These are phyloP conservation scores for Heliothis subflexa DNA, from an alignment of 1,140 invertebrate genomes.

Conservation along the genomic window DNA sequence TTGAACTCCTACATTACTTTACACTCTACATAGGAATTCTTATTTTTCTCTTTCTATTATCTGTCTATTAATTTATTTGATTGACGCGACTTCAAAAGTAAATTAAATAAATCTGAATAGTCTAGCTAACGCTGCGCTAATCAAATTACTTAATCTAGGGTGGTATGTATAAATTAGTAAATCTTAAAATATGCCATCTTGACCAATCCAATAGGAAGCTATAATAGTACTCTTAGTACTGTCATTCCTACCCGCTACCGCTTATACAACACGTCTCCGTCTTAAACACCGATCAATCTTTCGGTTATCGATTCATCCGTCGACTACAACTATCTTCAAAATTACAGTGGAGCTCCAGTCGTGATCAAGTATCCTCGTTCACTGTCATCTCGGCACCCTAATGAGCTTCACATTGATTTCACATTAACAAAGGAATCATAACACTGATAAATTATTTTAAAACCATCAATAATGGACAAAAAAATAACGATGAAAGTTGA, in stretches of 20 bases:
- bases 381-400: slow-evolving; percentile 1
- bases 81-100: background rate
- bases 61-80: too few species aligned
- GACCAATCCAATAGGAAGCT: too few species aligned
- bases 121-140: background rate
- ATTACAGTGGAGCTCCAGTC: slow-evolving; percentile 24
- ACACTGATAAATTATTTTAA: too few species aligned
- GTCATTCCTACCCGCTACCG: background rate
- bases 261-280: background rate
- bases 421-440: background rate
- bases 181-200: too few species aligned
- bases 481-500: too few species aligned
- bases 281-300: slow-evolving; percentile 40
- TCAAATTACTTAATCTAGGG: background rate
- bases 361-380: slow-evolving; percentile 19
- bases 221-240: too few species aligned
- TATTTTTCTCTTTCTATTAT: too few species aligned
- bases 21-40: too few species aligned
- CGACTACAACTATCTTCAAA: slow-evolving; percentile 36
- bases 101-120: too few species aligned
- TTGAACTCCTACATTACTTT: background rate
- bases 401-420: slow-evolving; percentile 22
- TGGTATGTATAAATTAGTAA: too few species aligned
- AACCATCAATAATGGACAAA: too few species aligned
- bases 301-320: slow-evolving; percentile 27